These are phyloP conservation scores for Hipparchia semele DNA, from an alignment of 2,888 invertebrate genomes.

Conservation along the genomic window DNA sequence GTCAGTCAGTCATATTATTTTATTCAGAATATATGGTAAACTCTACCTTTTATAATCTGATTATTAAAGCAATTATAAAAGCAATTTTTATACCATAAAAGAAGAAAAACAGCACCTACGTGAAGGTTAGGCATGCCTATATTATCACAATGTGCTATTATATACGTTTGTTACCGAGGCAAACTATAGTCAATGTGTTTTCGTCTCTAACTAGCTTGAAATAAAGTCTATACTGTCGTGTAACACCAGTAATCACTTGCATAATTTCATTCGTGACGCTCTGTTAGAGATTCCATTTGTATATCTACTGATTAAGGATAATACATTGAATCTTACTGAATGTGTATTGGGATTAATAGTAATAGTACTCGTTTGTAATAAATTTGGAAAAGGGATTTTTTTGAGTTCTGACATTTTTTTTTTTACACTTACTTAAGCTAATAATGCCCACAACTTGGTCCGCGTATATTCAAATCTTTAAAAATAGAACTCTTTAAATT, in stretches of 20 bases:
- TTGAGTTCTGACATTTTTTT: no score
- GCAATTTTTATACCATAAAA: background rate
- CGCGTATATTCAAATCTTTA: no score
- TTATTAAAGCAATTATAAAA: background rate
- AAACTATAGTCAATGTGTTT: background rate
- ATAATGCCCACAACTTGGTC: no score
- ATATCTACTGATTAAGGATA: conserved; percentile 1
- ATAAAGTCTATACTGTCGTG: background rate
- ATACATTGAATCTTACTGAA: background rate
- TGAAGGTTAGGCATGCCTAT: background rate
- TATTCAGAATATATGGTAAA: no score
- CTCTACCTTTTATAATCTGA: background rate
- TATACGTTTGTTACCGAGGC: conserved; percentile 4
- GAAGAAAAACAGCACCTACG: background rate
- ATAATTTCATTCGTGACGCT: conserved; percentile 19
- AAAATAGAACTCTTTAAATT: no score
- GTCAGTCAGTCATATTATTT: no score
- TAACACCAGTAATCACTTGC: conserved; percentile 5
- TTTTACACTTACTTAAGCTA: no score
- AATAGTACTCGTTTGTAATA: no score
- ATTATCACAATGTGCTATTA: no score
- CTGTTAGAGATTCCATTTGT: background rate
- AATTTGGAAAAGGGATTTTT: no score
- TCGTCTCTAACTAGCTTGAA: background rate
- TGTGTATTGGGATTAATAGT: background rate